Evolutionary conservation across 2,888 invertebrate species (phyloP), one percentile per base, ranked within the genome.

Genomic region (Lepas anatifera): DNA sequence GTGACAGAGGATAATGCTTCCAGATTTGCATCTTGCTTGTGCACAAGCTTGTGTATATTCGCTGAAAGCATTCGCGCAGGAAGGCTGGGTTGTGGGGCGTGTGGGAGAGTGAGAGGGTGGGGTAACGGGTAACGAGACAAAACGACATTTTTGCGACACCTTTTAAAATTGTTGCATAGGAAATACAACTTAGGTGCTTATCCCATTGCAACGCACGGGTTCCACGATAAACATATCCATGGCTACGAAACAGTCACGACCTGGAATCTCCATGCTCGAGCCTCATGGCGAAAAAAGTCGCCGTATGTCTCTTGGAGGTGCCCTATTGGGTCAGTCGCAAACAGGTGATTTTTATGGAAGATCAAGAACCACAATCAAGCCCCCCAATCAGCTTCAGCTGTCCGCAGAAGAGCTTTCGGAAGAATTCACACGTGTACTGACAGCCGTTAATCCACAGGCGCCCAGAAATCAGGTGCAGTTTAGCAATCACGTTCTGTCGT

Each of bases 351-450:
- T 58, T 1, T 27, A 13, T 32, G 32, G 58, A 4, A 58, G 32
- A 87, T 58, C 58, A 6, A 58, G 27, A 32, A 58, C 58, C 3
- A 32, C 32, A 4, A 58, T 58, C 0, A 58, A 58, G 22, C 58
- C 58, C 1, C 29, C 58, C 7, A 58, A 58, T 32, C 58, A 58
- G 32, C 18, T 58, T 58, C 58, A 58, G 25, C 64, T 64, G 13
- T 3, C 64, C 2, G 11, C 64, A 13, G 37, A 64, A 16, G 64
- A 64, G 8, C 39, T 64, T 11, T 39, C 25, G 8, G 64, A 64
- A 64, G 64, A 64, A 25, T 13, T 64, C 1, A 64, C 64, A 10
- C 64, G 39, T 3, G 39, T 39, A 1, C 11, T 64, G 37, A 64
- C 64, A 11, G 64, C 64, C 2, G 39, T 64, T 2, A 64, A 64